Evolutionary conservation across 2,888 invertebrate species (phyloP), one percentile per base, ranked within the genome.

Genomic region (Zhuqinia jingwanae): DNA sequence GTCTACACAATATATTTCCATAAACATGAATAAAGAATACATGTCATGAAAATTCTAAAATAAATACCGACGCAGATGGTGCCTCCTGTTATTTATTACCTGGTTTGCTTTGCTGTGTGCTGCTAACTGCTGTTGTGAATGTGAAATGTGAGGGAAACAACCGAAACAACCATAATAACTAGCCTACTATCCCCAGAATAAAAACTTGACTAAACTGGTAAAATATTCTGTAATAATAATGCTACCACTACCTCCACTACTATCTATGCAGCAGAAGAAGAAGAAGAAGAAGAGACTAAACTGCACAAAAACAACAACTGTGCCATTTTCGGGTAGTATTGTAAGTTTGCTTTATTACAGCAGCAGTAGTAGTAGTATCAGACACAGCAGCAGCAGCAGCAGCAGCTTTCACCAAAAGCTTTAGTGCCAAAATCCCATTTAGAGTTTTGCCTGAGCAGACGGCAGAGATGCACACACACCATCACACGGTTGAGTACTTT

Each of bases 1-100:
- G n/a, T n/a, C n/a, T n/a, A 65, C 8, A 36, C 10, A 20, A 76
- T n/a, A 27, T 56, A 78, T 79, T 79, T 75, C 85, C 85, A 85
- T 85, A 85, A 85, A 63, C 85, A 85, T 85, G 85, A 85, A 85
- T 85, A 85, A 85, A 79, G 85, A 85, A 85, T 85, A 79, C 76
- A 68, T 77, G 83, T 79, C 85, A 85, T 85, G 85, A 79, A 79
- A 85, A 85, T 75, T 79, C 53, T 79, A 60, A 79, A 85, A 79
- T 63, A 73, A 85, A 85, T 85, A 78, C 73, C 50, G 45, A 22
- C 22, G 25, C 85, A 85, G 85, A 85, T 85, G 85, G 85, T 85
- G 85, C 79, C 79, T 65, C n/a, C n/a, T 56, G 84, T 85, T 79
- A 85, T 85, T 85, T 85, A 85, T 85, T 85, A 85, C 85, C 85